Conservation (phyloP, 2,797 vertebrate species). For the Tapirus indicus region DNA sequence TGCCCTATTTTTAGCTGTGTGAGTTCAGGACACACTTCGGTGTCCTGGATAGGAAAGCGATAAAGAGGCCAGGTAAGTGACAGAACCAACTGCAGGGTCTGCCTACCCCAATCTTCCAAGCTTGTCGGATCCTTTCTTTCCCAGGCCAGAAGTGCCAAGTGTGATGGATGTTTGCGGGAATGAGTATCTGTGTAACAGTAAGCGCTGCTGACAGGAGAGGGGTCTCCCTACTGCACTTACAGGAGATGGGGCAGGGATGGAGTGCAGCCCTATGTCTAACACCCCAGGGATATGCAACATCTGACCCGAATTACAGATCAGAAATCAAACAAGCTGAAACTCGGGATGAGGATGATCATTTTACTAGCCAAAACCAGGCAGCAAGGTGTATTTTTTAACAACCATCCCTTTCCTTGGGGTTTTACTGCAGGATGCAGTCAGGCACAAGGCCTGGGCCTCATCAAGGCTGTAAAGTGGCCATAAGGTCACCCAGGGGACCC, state of each 20-base stretch:
- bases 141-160: background rate
- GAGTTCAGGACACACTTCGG: conserved; percentile 32
- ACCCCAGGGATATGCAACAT: background rate
- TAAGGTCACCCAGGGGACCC: background rate
- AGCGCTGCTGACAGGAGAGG: background rate
- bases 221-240: background rate
- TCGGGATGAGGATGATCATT: conserved; percentile 12
- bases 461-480: background rate
- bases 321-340: conserved; percentile 46
- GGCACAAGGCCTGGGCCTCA: background rate
- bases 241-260: background rate
- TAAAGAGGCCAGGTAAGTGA: conserved; percentile 52
- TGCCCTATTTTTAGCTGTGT: conserved; percentile 59
- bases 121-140: background rate
- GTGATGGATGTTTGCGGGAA: conserved; percentile 33
- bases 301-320: background rate
- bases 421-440: background rate
- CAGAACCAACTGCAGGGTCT: conserved; percentile 25
- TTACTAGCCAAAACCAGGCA: conserved; percentile 16
- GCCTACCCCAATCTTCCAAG: background rate
- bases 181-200: background rate
- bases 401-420: background rate
- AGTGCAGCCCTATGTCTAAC: background rate
- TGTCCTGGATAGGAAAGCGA: conserved; percentile 25
- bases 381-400: conserved; percentile 46